phyloP scores from a whole-genome alignment of 2,888 invertebrate species.

The Eristalis arbustorum region DNA sequence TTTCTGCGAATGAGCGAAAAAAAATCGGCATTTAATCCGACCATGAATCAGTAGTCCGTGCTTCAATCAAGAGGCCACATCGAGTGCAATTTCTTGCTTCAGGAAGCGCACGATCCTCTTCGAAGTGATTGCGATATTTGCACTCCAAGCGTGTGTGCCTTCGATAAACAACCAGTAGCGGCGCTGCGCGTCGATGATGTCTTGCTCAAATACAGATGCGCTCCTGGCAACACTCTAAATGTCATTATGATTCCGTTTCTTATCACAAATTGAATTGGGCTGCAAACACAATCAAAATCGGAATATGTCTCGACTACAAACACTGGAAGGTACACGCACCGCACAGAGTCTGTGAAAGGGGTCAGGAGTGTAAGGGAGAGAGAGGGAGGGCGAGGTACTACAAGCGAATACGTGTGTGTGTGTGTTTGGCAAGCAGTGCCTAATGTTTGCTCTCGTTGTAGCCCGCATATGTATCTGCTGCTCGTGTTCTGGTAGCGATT shows the following conservation, averaged over 20 bases:
- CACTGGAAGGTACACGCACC: background rate
- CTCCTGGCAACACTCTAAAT: constrained; percentile 33
- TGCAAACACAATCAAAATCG: constrained; percentile 23
- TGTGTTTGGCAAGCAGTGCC: constrained; percentile 9
- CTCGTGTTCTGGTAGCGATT: constrained; percentile 13
- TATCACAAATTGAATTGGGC: constrained; percentile 35
- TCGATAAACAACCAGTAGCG: constrained; percentile 2
- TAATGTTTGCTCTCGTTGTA: constrained; percentile 22
- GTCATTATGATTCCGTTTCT: constrained; percentile 28
- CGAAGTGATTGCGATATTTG: background rate
- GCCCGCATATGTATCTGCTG: background rate
- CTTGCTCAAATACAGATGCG: background rate
- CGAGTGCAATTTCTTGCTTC: background rate
- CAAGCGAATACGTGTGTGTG: background rate
- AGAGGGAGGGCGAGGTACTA: background rate
- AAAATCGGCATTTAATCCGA: background rate
- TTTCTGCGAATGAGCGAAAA: background rate
- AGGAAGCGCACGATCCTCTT: constrained; percentile 1
- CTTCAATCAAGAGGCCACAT: background rate
- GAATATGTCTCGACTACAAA: background rate
- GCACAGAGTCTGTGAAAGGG: background rate
- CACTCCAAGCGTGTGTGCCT: background rate
- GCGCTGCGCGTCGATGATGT: background rate
- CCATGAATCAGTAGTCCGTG: background rate
- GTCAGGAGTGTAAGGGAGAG: background rate